Base-by-base conservation (phyloP, 2,888 invertebrate genomes). In the Megalurothrips usitatus region DNA sequence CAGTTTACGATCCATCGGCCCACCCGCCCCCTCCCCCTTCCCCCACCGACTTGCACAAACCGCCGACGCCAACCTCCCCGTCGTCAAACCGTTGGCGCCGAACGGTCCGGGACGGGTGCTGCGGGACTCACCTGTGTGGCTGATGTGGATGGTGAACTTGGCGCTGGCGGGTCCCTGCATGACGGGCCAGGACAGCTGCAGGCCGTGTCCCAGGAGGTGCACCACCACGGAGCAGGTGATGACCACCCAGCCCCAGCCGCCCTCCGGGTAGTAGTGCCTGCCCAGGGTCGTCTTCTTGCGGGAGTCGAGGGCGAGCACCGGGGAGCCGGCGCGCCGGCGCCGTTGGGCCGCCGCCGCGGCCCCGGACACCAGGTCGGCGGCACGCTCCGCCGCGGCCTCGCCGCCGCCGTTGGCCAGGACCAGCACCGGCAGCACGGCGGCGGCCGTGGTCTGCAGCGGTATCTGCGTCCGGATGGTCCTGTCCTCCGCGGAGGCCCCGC, bases 161-260 rank as follows among this genome's bases (percentile, higher is more conserved):
- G 12, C 68, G 68, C 23, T 26, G 10, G 68, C 68, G 26, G 68
- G 23, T 1, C 68, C 23, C 26, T 75, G 68, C 68, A 75, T 75
- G 26, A 75, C 68, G 26, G 68, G 68, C 49, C 89, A 88, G 23
- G 92, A 91, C 47, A 91, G 90, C 83, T 94, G 92, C 84, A 94
- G 87, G 1, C 94, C 94, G 85, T 93, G 92, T 28, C 92, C 91
- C 63, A 95, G 87, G 78, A 94, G 88, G 86, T 94, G 93, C 75
- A 92, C 93, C 47, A 93, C 87, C 28, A 94, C 90, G 26, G 92
- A 93, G 34, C 92, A 93, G 26, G 91, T 89, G 0, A 94, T 90
- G 81, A 95, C 92, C 80, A 94, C 91, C 94, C 94, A 95, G 14
- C 95, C 95, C 94, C 94, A 94, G 0, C 94, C 94, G 10, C 94